Base-by-base conservation (phyloP, 2,888 invertebrate genomes). In the Biston stratarius region DNA sequence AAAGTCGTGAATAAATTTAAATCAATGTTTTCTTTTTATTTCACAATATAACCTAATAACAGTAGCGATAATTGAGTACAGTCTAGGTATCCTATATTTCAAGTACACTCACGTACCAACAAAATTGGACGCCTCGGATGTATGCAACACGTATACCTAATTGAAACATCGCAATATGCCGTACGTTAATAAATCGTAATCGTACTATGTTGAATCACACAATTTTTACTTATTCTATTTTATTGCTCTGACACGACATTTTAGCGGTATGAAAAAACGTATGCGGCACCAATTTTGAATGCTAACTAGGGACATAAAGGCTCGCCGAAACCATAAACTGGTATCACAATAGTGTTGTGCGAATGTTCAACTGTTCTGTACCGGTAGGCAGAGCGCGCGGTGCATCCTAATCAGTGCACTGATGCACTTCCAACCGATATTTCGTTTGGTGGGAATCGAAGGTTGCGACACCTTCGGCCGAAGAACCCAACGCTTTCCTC, bases 331-430 rank as follows among this genome's bases (percentile, higher is more conserved):
- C 92, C 92, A 92, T 94, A 93, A 94, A 93, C 82, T 91, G 87
- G 87, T 89, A 88, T 85, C 87, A 94, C 93, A 93, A 93, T 93
- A 90, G 91, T 86, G 76, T 83, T 90, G 87, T 88, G 94, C 93
- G 91, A 93, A 92, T 92, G 91, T 93, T 87, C 83, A 84, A 87
- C 83, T 86, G 91, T 90, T 89, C 87, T 81, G 89, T 60, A 34
- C 90, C 91, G 91, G 87, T 90, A 84, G 82, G 84, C 82, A 79
- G 77, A 78, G 79, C 78, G 83, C 81, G 70, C 78, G 68, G 73
- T 80, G 94, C 91, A 94, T 94, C 83, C 84, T 91, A 92, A 94
- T 92, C 85, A 88, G 73, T 87, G 88, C 89, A 86, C 64, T 80
- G 82, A 84, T 92, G 92, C 91, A 90, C 78, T 84, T 74, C 67